Evolutionary conservation across 2,797 vertebrate genomes (phyloP), one percentile per base, ranked within the genome.

Genomic region (Siniperca undulata): DNA sequence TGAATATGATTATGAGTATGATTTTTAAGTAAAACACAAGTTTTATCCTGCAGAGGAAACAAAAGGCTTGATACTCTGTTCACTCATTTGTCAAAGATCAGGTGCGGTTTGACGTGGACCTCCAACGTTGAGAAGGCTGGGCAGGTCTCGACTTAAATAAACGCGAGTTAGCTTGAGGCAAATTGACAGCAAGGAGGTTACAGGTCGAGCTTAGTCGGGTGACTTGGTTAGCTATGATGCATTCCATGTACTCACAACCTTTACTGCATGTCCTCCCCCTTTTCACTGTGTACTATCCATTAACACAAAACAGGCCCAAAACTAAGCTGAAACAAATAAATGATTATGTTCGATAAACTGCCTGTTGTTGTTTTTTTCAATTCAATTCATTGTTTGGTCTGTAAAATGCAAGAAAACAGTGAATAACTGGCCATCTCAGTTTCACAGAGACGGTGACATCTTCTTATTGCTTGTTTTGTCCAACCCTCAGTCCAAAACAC

Each of bases 121-220:
- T 80, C 68, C 72, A 19, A 74, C 20, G 74, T 17, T 16, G 66
- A 71, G 36, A 34, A 72, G 61, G 55, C 58, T 59, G 70, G 40
- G 60, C 61, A 56, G 64, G 76, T 80, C 79, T 71, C 19, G 30
- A 34, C 74, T 87, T 84, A 82, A 87, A 70, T 77, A 91, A 89
- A 91, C 73, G 84, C 2, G 24, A 67, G 72, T 70, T 67, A 36
- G 58, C 70, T 46, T 9, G 64, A 81, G 71, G 80, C 67, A 79
- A 82, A 70, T 4, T 82, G 79, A 87, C 77, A 72, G 60, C 71
- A 62, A 62, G 60, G 58, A 86, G 90, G 88, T 84, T 52, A 88
- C 91, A 91, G 87, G 83, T 88, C 89, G 79, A 73, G 70, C 70
- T 53, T 10, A 0, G 53, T 71, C 53, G 42, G 79, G 56, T 77